Evolutionary conservation across 2,113 vertebrate genomes (phyloP).

Genomic region (Mormoops blainvillei): DNA sequence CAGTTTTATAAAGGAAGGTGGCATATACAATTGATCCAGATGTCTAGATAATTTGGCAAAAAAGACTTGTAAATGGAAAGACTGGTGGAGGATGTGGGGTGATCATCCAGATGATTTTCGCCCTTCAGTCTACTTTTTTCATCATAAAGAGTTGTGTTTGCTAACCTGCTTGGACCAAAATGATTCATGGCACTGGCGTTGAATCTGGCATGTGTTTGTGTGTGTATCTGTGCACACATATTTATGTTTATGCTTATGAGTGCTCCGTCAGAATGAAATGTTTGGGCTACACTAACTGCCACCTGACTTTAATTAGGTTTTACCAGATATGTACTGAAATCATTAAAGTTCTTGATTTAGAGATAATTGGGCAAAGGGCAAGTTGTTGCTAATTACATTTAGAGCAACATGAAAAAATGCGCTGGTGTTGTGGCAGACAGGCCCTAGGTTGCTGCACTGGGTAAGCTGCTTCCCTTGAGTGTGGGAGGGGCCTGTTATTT

Average conservation of each 20-base stretch:
- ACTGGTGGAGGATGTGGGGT: neutral
- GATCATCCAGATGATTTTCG: neutral
- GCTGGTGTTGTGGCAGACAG: neutral
- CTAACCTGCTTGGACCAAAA: neutral
- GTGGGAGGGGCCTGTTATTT: neutral
- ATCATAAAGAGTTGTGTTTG: neutral
- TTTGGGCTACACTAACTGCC: neutral
- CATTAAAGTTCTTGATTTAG: neutral
- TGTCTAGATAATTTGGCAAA: neutral
- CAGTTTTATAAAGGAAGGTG: neutral
- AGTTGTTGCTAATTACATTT: neutral
- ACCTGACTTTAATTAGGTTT: neutral
- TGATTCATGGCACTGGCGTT: neutral
- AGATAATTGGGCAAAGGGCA: neutral
- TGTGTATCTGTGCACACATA: neutral
- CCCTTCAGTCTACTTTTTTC: neutral
- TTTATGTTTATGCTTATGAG: neutral
- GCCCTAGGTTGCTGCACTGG: neutral
- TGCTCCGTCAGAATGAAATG: neutral
- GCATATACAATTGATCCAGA: neutral
- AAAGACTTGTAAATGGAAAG: neutral
- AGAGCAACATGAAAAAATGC: neutral
- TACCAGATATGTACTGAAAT: neutral
- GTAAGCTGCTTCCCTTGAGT: neutral
- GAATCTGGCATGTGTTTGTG: neutral